Evolutionary conservation across 2,797 vertebrate genomes (phyloP), one percentile per base, ranked within the genome.

Genomic region (Leptodactylus fallax): DNA sequence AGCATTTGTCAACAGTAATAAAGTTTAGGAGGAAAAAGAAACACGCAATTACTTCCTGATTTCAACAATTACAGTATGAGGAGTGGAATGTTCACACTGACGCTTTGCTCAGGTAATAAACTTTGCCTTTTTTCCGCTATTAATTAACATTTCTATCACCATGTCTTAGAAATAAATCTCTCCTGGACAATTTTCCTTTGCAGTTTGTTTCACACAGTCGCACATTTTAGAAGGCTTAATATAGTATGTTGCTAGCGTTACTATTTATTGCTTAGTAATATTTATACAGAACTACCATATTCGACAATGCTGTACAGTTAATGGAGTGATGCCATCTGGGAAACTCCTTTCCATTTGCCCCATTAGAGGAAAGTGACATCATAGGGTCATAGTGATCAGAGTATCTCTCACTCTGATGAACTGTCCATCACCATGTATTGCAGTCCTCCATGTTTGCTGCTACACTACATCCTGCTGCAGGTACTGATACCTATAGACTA

Each of bases 1-100:
- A 84, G 49, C 0, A 0, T 69, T 89, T 92, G 90, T 91, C 87
- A 88, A 47, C 90, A 79, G 82, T 87, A 81, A 85, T 90, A 81
- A 85, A 87, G 77, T 84, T 91, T 87, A 89, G 56, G 74, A 55
- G 72, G 89, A 90, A 90, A 76, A 90, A 0, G 71, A 85, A 76
- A 23, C 21, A 17, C 61, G 83, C 13, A 16, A 90, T 76, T 67
- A 61, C 90, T 90, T 83, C 85, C 90, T 91, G 89, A 90, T 91
- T 90, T 91, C 90, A 0, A 0, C 90, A 91, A 91, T 87, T 92
- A 79, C 23, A 27, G 25, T 53, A 90, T 88, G 86, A 90, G 83
- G 90, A 91, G 88, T 87, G 87, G 90, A 92, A 90, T 85, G 56
- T 77, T 45, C 71, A 72, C 14, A 45, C 71, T 60, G 82, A 60